Evolutionary conservation across 2,888 invertebrate species (phyloP).

Genomic region (Acrocyrtus sp.): DNA sequence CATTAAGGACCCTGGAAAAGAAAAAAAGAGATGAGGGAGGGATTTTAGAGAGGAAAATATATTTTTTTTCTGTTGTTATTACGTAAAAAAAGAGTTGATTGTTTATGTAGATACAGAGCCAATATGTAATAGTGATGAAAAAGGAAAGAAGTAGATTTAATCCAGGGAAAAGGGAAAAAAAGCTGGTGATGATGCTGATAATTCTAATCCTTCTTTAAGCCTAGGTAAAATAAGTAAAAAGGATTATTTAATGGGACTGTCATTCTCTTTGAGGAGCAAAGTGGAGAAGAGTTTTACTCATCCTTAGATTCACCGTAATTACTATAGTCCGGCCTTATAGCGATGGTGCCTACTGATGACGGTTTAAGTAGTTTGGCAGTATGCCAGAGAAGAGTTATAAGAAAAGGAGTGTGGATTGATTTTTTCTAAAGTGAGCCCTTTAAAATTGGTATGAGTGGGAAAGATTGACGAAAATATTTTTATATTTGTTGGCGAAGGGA

Average conservation of each 20-base stretch:
- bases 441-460: background rate
- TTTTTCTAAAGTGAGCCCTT: too few species aligned
- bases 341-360: too few species aligned
- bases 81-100: constrained; percentile 28
- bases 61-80: constrained; percentile 4
- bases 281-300: too few species aligned
- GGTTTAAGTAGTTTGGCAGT: too few species aligned
- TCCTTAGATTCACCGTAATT: too few species aligned
- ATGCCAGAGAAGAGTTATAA: too few species aligned
- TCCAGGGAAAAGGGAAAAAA: constrained; percentile 25
- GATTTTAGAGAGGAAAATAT: too few species aligned
- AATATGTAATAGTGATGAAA: background rate
- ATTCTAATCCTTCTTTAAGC: constrained; percentile 26
- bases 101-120: background rate
- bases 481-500: background rate
- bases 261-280: too few species aligned
- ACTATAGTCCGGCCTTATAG: too few species aligned
- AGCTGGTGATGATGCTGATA: constrained; percentile 21
- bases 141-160: constrained; percentile 18
- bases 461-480: too few species aligned
- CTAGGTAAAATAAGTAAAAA: constrained; percentile 36
- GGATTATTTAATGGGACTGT: constrained; percentile 49
- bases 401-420: too few species aligned
- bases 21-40: constrained; percentile 26
- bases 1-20: constrained; percentile 60